phyloP scores from a whole-genome alignment of 2,797 vertebrate species.

The Rousettus madagascariensis region DNA sequence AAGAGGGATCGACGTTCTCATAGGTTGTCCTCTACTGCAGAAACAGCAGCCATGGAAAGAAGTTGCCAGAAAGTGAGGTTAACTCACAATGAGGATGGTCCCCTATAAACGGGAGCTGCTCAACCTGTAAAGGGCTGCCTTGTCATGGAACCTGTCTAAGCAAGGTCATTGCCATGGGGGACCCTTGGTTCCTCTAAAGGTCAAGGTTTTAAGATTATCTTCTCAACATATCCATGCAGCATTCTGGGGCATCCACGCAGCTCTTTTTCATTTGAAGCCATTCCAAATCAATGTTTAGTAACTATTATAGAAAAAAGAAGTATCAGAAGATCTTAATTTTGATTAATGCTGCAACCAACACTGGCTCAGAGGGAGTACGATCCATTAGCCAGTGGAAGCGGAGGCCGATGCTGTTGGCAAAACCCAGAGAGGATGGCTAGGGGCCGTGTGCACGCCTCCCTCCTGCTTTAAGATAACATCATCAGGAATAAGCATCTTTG shows the following conservation, averaged over 20 bases:
- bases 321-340: not conserved
- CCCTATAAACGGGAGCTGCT: not conserved
- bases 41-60: not conserved
- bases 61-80: not conserved
- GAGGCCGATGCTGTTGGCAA: not conserved
- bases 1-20: not conserved
- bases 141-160: not conserved
- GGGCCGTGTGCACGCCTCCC: not conserved
- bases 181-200: not conserved
- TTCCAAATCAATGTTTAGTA: not conserved
- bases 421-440: not conserved
- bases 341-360: not conserved
- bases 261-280: not conserved
- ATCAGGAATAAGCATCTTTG: not conserved
- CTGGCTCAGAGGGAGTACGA: not conserved
- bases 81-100: not conserved
- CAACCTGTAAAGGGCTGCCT: not conserved
- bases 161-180: not conserved
- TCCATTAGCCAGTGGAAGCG: not conserved
- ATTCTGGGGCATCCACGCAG: not conserved
- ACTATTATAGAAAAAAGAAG: not conserved
- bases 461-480: not conserved
- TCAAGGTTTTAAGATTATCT: conserved; percentile 2
- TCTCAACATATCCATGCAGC: not conserved
- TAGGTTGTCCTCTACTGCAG: not conserved